Percentiles rank a stretch among this genome's conserved stretches.
Evolutionary conservation across 2,888 invertebrate genomes (phyloP).

Genomic region (Tineola bisselliella): DNA sequence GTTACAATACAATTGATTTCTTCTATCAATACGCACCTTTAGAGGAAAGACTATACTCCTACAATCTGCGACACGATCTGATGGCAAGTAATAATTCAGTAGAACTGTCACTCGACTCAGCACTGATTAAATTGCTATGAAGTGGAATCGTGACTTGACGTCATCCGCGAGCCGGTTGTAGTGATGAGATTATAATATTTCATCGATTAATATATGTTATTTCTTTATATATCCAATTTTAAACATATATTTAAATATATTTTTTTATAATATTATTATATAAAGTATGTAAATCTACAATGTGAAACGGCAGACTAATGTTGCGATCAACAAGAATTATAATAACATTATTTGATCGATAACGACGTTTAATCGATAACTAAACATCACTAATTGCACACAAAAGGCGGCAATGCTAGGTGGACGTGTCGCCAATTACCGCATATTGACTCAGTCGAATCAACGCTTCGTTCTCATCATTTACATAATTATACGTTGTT

Average conservation of each 20-base stretch:
- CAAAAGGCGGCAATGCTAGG: constrained; percentile 28
- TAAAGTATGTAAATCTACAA: too few relatives aligned
- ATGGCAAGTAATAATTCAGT: constrained; percentile 29
- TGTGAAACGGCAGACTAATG: too few relatives aligned
- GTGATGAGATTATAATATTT: background rate
- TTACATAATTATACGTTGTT: constrained; percentile 66
- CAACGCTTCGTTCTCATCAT: constrained; percentile 53
- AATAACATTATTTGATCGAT: too few relatives aligned
- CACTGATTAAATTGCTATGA: constrained; percentile 41
- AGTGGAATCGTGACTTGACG: constrained; percentile 45
- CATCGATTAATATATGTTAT: background rate
- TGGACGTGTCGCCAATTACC: constrained; percentile 61
- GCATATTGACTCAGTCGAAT: constrained; percentile 63
- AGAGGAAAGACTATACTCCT: constrained; percentile 12
- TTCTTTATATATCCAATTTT: background rate
- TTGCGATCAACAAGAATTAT: too few relatives aligned
- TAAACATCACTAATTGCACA: background rate
- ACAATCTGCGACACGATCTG: constrained; percentile 22
- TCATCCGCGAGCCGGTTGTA: constrained; percentile 24
- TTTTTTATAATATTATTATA: background rate
- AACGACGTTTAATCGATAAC: too few relatives aligned
- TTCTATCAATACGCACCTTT: background rate
- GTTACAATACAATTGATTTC: background rate
- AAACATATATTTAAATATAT: background rate
- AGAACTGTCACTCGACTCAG: constrained; percentile 37